Base-by-base conservation (phyloP, 2,113 vertebrate species). In the Saccopteryx bilineata region DNA sequence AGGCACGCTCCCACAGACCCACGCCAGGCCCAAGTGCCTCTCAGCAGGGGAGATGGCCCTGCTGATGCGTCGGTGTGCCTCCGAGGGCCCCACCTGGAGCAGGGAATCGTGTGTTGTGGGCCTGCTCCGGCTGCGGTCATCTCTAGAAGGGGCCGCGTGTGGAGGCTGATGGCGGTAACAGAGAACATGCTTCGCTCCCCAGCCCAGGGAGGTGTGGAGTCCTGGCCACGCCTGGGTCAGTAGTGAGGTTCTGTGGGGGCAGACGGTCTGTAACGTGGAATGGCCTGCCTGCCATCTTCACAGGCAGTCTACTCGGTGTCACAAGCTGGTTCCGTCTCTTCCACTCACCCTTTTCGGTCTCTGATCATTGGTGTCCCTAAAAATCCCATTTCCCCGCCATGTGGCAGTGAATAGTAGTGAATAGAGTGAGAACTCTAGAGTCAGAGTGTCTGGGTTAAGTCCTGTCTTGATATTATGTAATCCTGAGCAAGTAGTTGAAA, bases 281-380 rank as follows among this genome's bases (percentile, higher is more conserved):
- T 5, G 4, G 8, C 0, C 1, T 1, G 46, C 11, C 7, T n/a
- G 0, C 0, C 0, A 9, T 28, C 85, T 65, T 65, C 72, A 28
- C 5, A 5, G 76, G 17, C 3, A 0, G 48, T 11, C 63, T 60
- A 17, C 48, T 76, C 68, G 65, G 61, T 4, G 1, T 60, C 24
- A 33, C 48, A 9, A 28, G 12, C 5, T 61, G 31, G 33, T 56
- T 19, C 87, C 21, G 3, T 56, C 18, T 54, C 10, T 69, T 23
- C 39, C 31, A 48, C 5, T 52, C 46, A 56, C 5, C 50, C 26
- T 92, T 85, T 21, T 71, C 26, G 9, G 54, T 87, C 54, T 72
- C 31, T 13, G 15, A 71, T 5, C 50, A 7, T 23, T 5, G 21
- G 9, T 90, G 83, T 54, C 75, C 56, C 83, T 80, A 56, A 90